Evolutionary conservation across 2,113 vertebrate species (phyloP).

Genomic region (Pipa parva): DNA sequence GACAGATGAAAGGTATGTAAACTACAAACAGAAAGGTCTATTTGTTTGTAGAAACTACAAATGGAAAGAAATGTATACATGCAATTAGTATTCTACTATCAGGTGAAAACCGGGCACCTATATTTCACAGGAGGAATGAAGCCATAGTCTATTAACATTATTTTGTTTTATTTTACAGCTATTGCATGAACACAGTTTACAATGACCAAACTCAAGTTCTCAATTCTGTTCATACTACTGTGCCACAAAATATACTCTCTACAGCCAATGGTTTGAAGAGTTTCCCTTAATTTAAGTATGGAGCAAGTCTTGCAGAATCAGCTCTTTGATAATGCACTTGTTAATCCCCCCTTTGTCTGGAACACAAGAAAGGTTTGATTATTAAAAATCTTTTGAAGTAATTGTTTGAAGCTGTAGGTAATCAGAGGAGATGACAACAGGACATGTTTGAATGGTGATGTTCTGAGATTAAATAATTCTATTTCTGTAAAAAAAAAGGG

Average conservation of each 20-base stretch:
- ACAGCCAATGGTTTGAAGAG: background rate
- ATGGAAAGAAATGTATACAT: background rate
- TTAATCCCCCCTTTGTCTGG: background rate
- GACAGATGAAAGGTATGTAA: background rate
- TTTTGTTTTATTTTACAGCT: constrained; percentile 7
- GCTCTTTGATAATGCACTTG: constrained; percentile 17
- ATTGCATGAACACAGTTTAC: background rate
- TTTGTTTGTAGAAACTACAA: background rate
- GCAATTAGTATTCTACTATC: background rate
- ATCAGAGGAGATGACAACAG: constrained; percentile 14
- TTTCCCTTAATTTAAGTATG: constrained; percentile 19
- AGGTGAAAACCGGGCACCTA: background rate
- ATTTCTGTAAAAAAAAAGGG: background rate
- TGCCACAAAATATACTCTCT: background rate
- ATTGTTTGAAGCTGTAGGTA: constrained; percentile 12
- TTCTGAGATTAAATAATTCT: background rate
- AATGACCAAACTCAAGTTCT: background rate
- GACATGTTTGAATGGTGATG: background rate
- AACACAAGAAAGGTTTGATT: constrained; percentile 14
- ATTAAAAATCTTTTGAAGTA: constrained; percentile 29
- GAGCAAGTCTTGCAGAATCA: background rate
- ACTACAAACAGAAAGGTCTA: background rate
- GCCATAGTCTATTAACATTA: background rate
- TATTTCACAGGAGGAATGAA: background rate
- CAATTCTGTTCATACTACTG: background rate